These are phyloP conservation scores for Heliconius cydno DNA, from an alignment of 2,888 invertebrate species.

Conservation along the genomic window DNA sequence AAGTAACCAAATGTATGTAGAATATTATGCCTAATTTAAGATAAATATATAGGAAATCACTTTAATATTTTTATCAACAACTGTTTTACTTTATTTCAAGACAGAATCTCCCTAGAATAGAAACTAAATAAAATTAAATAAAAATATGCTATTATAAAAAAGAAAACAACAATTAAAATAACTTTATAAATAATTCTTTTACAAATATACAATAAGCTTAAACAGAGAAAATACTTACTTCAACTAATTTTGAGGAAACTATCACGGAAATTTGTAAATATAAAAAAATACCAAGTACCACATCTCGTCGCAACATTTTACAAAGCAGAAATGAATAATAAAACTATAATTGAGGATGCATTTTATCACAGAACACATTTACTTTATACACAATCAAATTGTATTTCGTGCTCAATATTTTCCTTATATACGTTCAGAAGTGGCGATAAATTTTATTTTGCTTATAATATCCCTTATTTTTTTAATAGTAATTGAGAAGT, in stretches of 20 bases:
- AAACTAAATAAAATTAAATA: not conserved
- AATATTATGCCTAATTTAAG: too few species aligned
- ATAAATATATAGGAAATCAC: not conserved
- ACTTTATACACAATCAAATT: too few species aligned
- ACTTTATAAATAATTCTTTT: not conserved
- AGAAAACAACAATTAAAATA: not conserved
- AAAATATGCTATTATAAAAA: not conserved
- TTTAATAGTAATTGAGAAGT: too few species aligned
- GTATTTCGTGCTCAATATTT: slow-evolving; percentile 29
- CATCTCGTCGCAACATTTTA: slow-evolving; percentile 17
- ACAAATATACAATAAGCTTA: not conserved
- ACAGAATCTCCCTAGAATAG: not conserved
- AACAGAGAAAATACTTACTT: slow-evolving; percentile 12
- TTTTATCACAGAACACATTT: too few species aligned
- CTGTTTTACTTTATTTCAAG: not conserved
- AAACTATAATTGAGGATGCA: slow-evolving; percentile 27
- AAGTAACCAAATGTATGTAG: too few species aligned
- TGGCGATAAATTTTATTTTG: too few species aligned
- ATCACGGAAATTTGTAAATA: slow-evolving; percentile 9
- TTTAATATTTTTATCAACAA: not conserved
- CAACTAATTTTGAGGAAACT: slow-evolving; percentile 18
- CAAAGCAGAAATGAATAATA: slow-evolving; percentile 18
- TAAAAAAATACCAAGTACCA: not conserved
- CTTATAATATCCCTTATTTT: not conserved
- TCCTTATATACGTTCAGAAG: slow-evolving; percentile 16